Conservation (phyloP, 1,140 invertebrate genomes). For the Myzus persicae region DNA sequence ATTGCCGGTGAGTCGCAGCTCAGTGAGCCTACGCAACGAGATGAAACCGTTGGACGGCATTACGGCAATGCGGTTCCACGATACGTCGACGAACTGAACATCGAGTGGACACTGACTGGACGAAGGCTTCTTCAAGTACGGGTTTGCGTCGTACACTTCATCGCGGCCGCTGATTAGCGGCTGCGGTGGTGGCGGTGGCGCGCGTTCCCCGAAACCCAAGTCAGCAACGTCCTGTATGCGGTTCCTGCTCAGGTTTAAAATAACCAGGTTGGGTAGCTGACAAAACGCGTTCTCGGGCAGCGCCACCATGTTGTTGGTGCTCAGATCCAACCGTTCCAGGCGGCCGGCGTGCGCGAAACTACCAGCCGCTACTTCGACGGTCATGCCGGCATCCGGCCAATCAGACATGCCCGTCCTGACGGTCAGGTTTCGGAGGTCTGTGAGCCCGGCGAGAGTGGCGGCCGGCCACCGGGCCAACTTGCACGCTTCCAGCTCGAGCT, state of each 20-base stretch:
- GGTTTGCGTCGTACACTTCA: conserved; percentile 59
- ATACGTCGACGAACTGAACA: conserved; percentile 83
- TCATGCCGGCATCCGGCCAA: conserved; percentile 73
- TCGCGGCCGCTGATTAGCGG: conserved; percentile 62
- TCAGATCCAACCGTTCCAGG: conserved; percentile 83
- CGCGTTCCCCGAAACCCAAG: conserved; percentile 74
- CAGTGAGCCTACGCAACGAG: conserved; percentile 75
- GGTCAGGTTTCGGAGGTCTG: conserved; percentile 80
- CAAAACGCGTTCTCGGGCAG: conserved; percentile 87
- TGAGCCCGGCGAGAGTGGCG: conserved; percentile 76
- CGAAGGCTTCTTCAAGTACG: neutral
- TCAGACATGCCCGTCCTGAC: conserved; percentile 81
- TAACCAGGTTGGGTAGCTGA: conserved; percentile 77
- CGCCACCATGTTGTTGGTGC: conserved; percentile 87
- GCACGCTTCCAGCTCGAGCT: conserved; percentile 83
- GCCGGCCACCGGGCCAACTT: conserved; percentile 81
- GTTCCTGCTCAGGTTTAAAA: conserved; percentile 84
- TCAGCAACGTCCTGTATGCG: conserved; percentile 83
- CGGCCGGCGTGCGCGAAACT: conserved; percentile 76
- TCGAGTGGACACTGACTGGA: conserved; percentile 75
- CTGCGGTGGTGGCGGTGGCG: conserved; percentile 65
- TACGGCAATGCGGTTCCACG: conserved; percentile 82
- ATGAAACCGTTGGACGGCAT: conserved; percentile 82
- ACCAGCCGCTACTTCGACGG: conserved; percentile 77
- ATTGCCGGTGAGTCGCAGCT: conserved; percentile 82